Evolutionary conservation across 2,888 invertebrate species (phyloP).

Genomic region (Cantharis rustica): DNA sequence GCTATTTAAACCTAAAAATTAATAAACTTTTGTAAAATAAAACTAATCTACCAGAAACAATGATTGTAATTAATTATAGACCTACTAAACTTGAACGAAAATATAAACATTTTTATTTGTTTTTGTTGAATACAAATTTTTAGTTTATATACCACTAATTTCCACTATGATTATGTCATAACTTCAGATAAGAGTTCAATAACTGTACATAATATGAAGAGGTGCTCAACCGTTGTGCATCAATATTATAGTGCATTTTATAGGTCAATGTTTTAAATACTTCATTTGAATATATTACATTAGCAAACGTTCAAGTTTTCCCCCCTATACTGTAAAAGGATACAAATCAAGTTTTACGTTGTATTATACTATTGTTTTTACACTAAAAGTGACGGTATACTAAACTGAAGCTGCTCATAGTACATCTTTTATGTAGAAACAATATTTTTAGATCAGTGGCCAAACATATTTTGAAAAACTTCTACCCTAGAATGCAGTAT

Average conservation of each 20-base stretch:
- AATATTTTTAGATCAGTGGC: too few relatives aligned
- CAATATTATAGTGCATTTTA: not conserved
- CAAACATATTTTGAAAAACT: too few relatives aligned
- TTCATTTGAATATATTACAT: too few relatives aligned
- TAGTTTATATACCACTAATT: not conserved
- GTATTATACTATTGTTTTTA: too few relatives aligned
- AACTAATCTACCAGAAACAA: not conserved
- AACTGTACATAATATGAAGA: not conserved
- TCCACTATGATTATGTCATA: not conserved
- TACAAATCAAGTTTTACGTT: too few relatives aligned
- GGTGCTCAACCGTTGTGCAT: not conserved
- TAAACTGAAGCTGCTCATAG: too few relatives aligned
- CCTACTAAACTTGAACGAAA: not conserved
- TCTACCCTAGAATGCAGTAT: too few relatives aligned
- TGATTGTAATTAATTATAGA: not conserved
- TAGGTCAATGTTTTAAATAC: not conserved
- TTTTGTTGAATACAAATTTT: not conserved
- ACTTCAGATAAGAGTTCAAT: not conserved
- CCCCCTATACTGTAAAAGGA: too few relatives aligned
- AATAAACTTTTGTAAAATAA: not conserved
- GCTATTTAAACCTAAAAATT: not conserved
- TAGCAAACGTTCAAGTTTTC: too few relatives aligned
- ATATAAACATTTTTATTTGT: not conserved
- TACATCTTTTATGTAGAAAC: too few relatives aligned
- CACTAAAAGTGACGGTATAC: too few relatives aligned